Evolutionary conservation across 2,113 vertebrate genomes (phyloP).

Genomic region (Chionodraco myersi): DNA sequence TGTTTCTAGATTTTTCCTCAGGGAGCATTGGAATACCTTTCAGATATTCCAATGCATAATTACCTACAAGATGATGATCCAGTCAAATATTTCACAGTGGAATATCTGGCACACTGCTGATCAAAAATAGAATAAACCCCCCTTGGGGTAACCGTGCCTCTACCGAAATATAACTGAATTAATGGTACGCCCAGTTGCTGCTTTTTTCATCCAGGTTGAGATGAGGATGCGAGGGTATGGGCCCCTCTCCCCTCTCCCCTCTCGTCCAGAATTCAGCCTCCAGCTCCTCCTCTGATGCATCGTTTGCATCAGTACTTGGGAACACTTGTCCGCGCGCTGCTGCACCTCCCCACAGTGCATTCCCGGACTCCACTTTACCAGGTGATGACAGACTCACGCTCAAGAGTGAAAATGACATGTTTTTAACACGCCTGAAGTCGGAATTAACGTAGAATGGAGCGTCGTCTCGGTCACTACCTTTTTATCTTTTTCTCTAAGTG

Average conservation of each 20-base stretch:
- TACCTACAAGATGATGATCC: slow-evolving; percentile 18
- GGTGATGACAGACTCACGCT: slow-evolving; percentile 62
- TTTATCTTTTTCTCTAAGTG: slow-evolving; percentile 64
- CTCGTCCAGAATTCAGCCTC: slow-evolving; percentile 70
- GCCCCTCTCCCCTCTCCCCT: slow-evolving; percentile 66
- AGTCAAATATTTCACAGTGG: slow-evolving; percentile 20
- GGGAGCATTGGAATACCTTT: slow-evolving; percentile 31
- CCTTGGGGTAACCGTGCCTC: slow-evolving; percentile 5
- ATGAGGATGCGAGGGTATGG: slow-evolving; percentile 54
- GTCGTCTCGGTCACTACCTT: slow-evolving; percentile 56
- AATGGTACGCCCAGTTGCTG: slow-evolving; percentile 15
- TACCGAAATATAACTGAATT: slow-evolving; percentile 37
- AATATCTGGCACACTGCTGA: slow-evolving; percentile 2
- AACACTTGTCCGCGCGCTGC: slow-evolving; percentile 73
- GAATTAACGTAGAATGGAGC: slow-evolving; percentile 76
- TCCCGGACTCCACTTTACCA: slow-evolving; percentile 62
- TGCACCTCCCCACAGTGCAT: slow-evolving; percentile 66
- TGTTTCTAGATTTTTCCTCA: slow-evolving; percentile 28
- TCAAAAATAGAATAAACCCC: slow-evolving; percentile 5
- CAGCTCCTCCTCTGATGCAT: slow-evolving; percentile 82
- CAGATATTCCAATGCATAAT: slow-evolving; percentile 29
- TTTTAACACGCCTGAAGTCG: slow-evolving; percentile 52
- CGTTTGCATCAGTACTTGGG: slow-evolving; percentile 79
- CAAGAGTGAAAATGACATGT: slow-evolving; percentile 46
- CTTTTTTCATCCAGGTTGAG: slow-evolving; percentile 38